Base-by-base conservation (phyloP, 37 sponge, comb jelly and placozoan genomes). In the Spongilla lacustris region DNA sequence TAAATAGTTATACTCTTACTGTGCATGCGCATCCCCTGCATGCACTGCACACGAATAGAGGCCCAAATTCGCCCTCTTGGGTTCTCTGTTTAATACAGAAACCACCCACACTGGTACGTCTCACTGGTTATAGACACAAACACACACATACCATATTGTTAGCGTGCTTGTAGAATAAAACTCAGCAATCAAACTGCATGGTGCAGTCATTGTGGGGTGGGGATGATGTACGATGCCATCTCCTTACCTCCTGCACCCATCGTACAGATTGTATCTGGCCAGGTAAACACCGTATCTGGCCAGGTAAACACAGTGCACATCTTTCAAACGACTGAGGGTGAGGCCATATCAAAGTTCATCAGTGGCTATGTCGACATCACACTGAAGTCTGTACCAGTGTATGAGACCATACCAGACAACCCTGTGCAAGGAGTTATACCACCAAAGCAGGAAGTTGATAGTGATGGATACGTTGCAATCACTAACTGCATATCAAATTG, bases 301-400 rank as follows among this genome's bases (percentile, higher is more conserved):
- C n/a, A n/a, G n/a, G n/a, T n/a, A n/a, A n/a, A n/a, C 32, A 46
- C 69, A 6, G 71, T 17, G 22, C 71, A 86, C 82, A 68, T 84
- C 4, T 70, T 86, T 24, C 58, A 79, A 74, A 84, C 85, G 4
- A 38, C 86, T 68, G 91, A 91, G 89, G 91, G 91, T 73, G 91
- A 91, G 68, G 70, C 77, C 37, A 91, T 84, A 25, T 91, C 91
- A 3, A 86, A 82, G 34, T 69, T 91, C 73, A 81, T 91, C 27
- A 74, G 87, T 30, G 88, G 83, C 36, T 91, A 86, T 75, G 82
- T 91, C 37, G 91, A 91, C 68, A 84, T 91, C 75, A 88, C 85
- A 74, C 66, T 89, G 67, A 89, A 89, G 79, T 67, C 67, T 13
- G 11, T 17, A 13, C 58, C 58, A 1, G 21, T 58, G 19, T 58